Evolutionary conservation across 2,888 invertebrate genomes (phyloP), one percentile per base, ranked within the genome.

Genomic region (Phyllotreta cruciferae): DNA sequence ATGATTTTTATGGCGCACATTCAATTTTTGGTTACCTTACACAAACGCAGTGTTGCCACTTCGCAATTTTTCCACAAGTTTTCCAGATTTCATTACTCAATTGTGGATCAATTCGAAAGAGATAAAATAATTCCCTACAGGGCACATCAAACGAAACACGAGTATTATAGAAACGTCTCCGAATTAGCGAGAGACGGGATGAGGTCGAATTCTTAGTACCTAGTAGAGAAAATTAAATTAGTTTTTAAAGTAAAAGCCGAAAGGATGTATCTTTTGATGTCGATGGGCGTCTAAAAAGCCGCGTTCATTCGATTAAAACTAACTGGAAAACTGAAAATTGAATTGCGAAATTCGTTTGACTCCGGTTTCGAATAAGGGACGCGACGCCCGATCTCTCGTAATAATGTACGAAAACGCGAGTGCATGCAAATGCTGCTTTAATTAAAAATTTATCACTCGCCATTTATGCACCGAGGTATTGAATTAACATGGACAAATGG

Each of bases 201-300:
- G 10, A 14, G n/a, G 47, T 24, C 24, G 24, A 47, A 47, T 34
- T 7, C 47, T 6, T 14, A 47, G 13, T 47, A n/a, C n/a, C n/a
- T n/a, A 47, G 44, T 14, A 44, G 10, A 6, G 47, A 24, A 44
- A 47, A 47, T 47, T 47, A 47, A 14, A 47, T 47, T 13, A 14
- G 24, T 14, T 47, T 47, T 47, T 14, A 47, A 47, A 47, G n/a
- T 47, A 13, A 47, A 47, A 47, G 14, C 34, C 34, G 24, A 47
- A 47, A 47, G 47, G 24, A n/a, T 14, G 47, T 5, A 47, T 47
- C 47, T 47, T 24, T 47, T 47, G 47, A 47, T 10, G 47, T 47
- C 34, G 47, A 47, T 47, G 47, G 47, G 34, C 34, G 47, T 24
- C 47, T 47, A 47, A 47, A n/a, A 14, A 14, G 13, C 24, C 47